A percentile compares a stretch with the other conserved stretches of the same genome.
Evolutionary conservation across 2,888 invertebrate species (phyloP).

Genomic region (Stramonita haemastoma): DNA sequence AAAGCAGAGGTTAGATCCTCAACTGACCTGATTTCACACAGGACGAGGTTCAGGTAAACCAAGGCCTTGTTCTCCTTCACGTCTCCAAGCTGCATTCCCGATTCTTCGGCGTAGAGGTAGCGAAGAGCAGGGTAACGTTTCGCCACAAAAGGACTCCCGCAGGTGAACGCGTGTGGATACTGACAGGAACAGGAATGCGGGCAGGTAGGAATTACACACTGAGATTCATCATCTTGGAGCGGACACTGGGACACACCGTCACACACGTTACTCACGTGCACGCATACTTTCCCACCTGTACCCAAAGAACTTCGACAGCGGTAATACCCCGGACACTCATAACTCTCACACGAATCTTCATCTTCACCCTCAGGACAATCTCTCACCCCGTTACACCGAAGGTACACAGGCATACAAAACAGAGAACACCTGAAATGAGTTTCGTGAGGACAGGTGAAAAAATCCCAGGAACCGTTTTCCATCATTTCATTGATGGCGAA

Average conservation of each 20-base stretch:
- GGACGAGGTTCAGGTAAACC: neutral
- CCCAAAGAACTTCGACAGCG: neutral
- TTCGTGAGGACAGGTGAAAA: neutral
- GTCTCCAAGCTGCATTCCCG: neutral
- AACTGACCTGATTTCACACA: neutral
- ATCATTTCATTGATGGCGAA: neutral
- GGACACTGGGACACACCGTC: constrained; percentile 25
- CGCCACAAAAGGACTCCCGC: neutral
- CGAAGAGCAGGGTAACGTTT: neutral
- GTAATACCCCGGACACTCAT: constrained; percentile 10
- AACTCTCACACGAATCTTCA: neutral
- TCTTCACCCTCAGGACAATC: constrained; percentile 2
- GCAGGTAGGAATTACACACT: neutral
- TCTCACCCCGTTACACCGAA: constrained; percentile 17
- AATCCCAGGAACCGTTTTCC: neutral
- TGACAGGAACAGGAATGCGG: neutral
- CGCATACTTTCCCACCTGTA: neutral
- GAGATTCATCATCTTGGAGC: neutral
- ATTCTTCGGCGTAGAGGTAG: neutral
- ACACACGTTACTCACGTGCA: constrained; percentile 1
- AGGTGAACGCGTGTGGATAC: neutral
- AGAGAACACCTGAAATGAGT: constrained; percentile 23
- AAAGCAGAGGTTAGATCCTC: neutral
- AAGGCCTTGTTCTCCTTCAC: neutral
- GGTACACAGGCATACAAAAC: constrained; percentile 21